Evolutionary conservation across 2,113 vertebrate genomes (phyloP).

Genomic region (Riparia riparia): DNA sequence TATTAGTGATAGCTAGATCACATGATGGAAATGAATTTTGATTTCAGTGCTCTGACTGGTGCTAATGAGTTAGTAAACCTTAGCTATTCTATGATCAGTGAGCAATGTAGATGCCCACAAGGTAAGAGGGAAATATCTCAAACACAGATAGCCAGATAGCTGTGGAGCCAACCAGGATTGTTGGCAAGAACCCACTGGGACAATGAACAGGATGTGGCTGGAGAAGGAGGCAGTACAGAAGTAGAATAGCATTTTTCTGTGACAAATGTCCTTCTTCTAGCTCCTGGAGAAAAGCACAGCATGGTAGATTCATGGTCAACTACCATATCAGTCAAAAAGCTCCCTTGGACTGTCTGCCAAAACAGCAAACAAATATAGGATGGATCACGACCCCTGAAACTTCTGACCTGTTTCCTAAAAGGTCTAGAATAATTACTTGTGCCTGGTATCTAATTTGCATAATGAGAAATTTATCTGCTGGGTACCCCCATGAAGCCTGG

Average conservation of each 20-base stretch:
- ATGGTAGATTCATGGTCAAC: too few relatives aligned
- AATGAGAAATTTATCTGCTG: not conserved
- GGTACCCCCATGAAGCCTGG: not conserved
- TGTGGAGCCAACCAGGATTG: not conserved
- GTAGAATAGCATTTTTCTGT: not conserved
- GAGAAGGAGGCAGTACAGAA: not conserved
- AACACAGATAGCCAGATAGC: not conserved
- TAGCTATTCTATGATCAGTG: not conserved
- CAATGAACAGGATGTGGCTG: not conserved
- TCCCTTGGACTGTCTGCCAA: fast-evolving
- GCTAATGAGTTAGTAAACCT: not conserved
- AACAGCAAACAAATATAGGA: fast-evolving
- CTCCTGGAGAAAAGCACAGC: not conserved
- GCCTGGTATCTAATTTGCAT: not conserved
- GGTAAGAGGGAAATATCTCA: not conserved
- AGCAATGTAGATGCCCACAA: not conserved
- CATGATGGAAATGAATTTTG: not conserved
- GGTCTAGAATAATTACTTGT: not conserved
- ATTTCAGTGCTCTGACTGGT: not conserved
- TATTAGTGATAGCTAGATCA: not conserved
- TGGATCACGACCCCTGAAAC: not conserved
- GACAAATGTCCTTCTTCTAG: not conserved
- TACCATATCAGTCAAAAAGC: not conserved
- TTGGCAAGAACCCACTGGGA: not conserved
- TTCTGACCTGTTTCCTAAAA: fast-evolving